Conservation (phyloP, 2,888 invertebrate species). For the Nymphalis polychloros region DNA sequence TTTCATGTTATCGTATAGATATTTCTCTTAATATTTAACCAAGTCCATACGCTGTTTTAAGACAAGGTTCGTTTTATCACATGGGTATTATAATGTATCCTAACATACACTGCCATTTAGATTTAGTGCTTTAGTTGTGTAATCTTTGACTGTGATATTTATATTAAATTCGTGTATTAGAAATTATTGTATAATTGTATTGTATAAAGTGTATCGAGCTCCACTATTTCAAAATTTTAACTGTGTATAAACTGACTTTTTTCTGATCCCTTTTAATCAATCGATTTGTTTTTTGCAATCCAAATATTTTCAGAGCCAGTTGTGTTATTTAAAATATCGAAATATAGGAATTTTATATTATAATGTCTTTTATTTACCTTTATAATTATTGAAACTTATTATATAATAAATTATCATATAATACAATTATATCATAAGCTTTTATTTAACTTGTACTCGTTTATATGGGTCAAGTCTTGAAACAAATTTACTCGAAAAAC, state of each 20-base stretch:
- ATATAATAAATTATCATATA: too few relatives aligned
- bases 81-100: slow-evolving; percentile 43
- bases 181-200: slow-evolving; percentile 58
- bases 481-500: too few relatives aligned
- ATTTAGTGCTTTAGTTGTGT: slow-evolving; percentile 71
- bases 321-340: slow-evolving; percentile 61
- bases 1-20: slow-evolving; percentile 20
- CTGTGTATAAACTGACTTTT: slow-evolving; percentile 43
- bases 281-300: slow-evolving; percentile 51
- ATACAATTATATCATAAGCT: too few relatives aligned
- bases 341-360: slow-evolving; percentile 66
- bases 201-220: slow-evolving; percentile 39
- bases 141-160: slow-evolving; percentile 82
- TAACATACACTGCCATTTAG: slow-evolving; percentile 77
- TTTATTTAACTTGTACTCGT: too few relatives aligned
- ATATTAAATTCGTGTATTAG: slow-evolving; percentile 79
- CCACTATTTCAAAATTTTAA: slow-evolving; percentile 48
- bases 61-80: slow-evolving; percentile 29
- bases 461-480: too few relatives aligned
- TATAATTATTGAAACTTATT: background rate
- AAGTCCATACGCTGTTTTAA: slow-evolving; percentile 20
- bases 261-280: slow-evolving; percentile 33
- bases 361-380: slow-evolving; percentile 52
- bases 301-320: slow-evolving; percentile 69
- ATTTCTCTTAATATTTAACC: slow-evolving; percentile 11